Evolutionary conservation across 2,888 invertebrate species (phyloP), one percentile per base, ranked within the genome.

Genomic region (Orthonevra nobilis): DNA sequence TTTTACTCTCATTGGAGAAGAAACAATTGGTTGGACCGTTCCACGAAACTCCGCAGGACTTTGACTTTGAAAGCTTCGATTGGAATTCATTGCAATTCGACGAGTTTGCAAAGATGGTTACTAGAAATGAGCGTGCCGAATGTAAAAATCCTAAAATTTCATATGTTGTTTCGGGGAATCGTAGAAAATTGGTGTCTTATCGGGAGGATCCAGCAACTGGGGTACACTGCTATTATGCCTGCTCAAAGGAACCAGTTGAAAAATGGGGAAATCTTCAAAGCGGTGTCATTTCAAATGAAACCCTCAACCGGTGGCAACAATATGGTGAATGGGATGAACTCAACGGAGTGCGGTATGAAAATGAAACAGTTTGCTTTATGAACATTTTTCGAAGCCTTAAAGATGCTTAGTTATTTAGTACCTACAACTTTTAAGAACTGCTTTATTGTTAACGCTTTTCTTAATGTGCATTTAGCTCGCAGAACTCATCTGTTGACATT

Each of bases 131-230:
- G 38, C 36, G 83, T 28, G 87, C 88, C 61, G 82, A 0, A 12
- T 10, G 36, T 7, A 26, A 84, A 1, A 0, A 10, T 9, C 19
- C 46, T 2, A 10, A 46, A 5, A 34, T 40, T 12, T 52, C 60
- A 0, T 54, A 70, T 54, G 20, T 32, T 23, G 44, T 72, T 82
- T 89, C 89, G 0, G 84, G 89, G 1, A 89, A 90, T 83, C 83
- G 89, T 9, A 83, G 86, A 38, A 89, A 90, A 81, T 90, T 89
- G 83, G 88, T 88, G 0, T 89, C 89, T 0, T 86, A 89, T 14
- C 90, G 90, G 81, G 87, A 89, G 81, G 90, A 90, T 64, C 89
- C 90, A 26, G 85, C 88, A 66, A 90, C 89, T 83, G 90, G 90
- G 1, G 86, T 90, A 9, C 90, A 91, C 63, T 89, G 88, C n/a